Evolutionary conservation across 2,888 invertebrate species (phyloP), one percentile per base, ranked within the genome.

Genomic region (Herminia tarsipennalis): DNA sequence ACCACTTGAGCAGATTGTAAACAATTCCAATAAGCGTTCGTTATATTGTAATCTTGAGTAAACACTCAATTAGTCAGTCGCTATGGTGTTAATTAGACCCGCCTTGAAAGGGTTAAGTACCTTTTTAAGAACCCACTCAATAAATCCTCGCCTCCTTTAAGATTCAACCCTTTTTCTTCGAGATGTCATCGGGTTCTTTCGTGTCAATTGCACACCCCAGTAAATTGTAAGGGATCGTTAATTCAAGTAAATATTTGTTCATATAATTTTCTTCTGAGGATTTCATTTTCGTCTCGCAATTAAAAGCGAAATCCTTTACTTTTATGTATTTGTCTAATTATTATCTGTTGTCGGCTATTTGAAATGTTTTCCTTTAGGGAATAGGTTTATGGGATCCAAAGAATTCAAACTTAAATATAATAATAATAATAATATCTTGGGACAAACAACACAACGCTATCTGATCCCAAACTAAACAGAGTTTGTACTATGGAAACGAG

Each of bases 221-320:
- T n/a, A n/a, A n/a, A n/a, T 59, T 35, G 60, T 53, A 52, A 56
- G 64, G 68, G 52, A 43, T 35, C 46, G 45, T 37, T 87, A 86
- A 88, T 86, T 88, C 86, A 85, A 83, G 86, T 88, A 88, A 88
- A 88, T 88, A 88, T 88, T 88, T 84, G 83, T 73, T 71, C 67
- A 60, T 78, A 75, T 68, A 81, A 85, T 86, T 86, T 80, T 81
- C 78, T 80, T 79, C 78, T 52, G 24, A 70, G 72, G 76, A 76
- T 74, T n/a, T n/a, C 47, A 53, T 59, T 61, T 57, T 50, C 66
- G 56, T 42, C 54, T 63, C 53, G 50, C 70, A 77, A 74, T 77
- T 73, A 76, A 56, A 49, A 46, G 52, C 44, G 56, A 52, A 72
- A 64, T 71, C 66, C 70, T 69, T 52, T 57, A 53, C 48, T 59